Evolutionary conservation across 2,113 vertebrate genomes (phyloP).

Genomic region (Hippocampus mohnikei): DNA sequence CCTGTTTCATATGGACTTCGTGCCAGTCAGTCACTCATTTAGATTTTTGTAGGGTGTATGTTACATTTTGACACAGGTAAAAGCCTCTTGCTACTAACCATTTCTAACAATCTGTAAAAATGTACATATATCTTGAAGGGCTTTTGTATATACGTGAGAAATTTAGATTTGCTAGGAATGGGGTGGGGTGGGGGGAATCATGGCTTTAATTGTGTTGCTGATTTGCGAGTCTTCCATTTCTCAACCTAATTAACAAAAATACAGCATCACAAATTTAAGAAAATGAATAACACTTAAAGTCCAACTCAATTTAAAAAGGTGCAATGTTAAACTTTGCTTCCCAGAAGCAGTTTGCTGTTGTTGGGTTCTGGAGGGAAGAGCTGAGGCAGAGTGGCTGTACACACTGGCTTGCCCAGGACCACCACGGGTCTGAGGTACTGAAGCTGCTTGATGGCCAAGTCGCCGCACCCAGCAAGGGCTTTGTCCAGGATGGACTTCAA

Average conservation of each 20-base stretch:
- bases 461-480: conserved; percentile 91
- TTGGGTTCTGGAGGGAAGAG: conserved; percentile 85
- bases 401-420: conserved; percentile 90
- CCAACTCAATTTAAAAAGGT: conserved; percentile 25
- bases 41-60: conserved; percentile 41
- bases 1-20: conserved; percentile 50
- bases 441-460: conserved; percentile 97
- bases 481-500: conserved; percentile 91
- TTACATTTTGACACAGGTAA: conserved; percentile 52
- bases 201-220: conserved; percentile 13
- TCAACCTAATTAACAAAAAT: conserved; percentile 41
- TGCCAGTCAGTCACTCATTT: background rate
- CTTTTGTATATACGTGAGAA: conserved; percentile 57
- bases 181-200: background rate
- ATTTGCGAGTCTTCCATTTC: conserved; percentile 46
- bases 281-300: conserved; percentile 26
- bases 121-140: conserved; percentile 50
- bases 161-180: conserved; percentile 12
- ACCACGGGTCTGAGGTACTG: conserved; percentile 97
- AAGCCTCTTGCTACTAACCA: conserved; percentile 51
- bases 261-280: conserved; percentile 7
- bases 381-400: conserved; percentile 79
- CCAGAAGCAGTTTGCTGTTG: conserved; percentile 84
- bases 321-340: conserved; percentile 72
- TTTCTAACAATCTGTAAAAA: conserved; percentile 52